Evolutionary conservation across 2,113 vertebrate species (phyloP), one percentile per base, ranked within the genome.

Genomic region (Atractosteus spatula): DNA sequence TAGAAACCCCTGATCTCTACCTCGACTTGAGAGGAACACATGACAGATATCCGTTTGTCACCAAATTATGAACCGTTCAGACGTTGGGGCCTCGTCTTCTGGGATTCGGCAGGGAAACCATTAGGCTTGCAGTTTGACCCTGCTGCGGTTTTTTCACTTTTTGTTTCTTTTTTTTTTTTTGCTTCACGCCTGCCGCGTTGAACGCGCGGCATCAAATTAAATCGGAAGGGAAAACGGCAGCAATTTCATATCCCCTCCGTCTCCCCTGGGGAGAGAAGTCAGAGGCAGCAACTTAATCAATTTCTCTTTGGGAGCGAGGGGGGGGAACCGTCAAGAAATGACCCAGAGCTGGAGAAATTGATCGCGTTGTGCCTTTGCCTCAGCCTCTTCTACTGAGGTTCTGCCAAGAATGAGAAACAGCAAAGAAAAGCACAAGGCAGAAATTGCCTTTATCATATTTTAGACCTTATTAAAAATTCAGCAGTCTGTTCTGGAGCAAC

Each of bases 51-150:
- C 29, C 29, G 29, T 29, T 29, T 29, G 29, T 29, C 29, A 29
- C 29, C 29, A 29, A 29, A 29, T 29, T 29, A 29, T 29, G 29
- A 29, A 29, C 29, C 29, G 29, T 29, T 29, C 29, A n/a, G 3
- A 14, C 2, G 47, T 51, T 59, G 11, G 56, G 2, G 4, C 56
- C n/a, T n/a, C 11, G 7, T 59, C 8, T 59, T 12, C 56, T 59
- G n/a, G 56, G 56, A 59, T 11, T 13, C 56, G 56, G 8, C 56
- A 75, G 84, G 78, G 83, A 88, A 89, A 89, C 86, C 87, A 91
- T 89, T 91, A 89, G 88, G 82, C 2, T 79, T 75, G 82, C 81
- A 84, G 88, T 84, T 91, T 92, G 88, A 91, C 89, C 90, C 76
- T 75, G 70, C 71, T 81, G 84, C 81, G 83, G 84, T 82, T 80